Evolutionary conservation across 2,797 vertebrate genomes (phyloP).

Genomic region (Premnoplex brunnescens): DNA sequence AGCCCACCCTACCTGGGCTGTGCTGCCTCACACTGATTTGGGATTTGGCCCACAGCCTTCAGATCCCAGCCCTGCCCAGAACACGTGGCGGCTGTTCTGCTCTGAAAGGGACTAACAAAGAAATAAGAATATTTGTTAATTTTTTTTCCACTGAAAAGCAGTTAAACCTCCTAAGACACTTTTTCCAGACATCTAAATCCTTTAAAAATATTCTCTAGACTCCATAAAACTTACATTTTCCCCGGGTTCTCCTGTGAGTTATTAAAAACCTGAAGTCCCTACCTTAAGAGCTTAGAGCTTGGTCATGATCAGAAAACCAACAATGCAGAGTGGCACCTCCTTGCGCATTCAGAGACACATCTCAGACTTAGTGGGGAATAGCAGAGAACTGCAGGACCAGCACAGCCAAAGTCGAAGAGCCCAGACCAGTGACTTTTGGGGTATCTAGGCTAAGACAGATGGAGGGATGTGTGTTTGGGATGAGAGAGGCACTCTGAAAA

Average conservation of each 20-base stretch:
- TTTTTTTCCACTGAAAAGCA: slow-evolving; percentile 50
- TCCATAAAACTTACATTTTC: slow-evolving; percentile 66
- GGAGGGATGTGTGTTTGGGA: not conserved
- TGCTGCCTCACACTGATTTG: not conserved
- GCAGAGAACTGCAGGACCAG: not conserved
- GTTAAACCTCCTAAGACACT: slow-evolving; percentile 61
- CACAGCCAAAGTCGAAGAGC: not conserved
- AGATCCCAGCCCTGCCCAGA: not conserved
- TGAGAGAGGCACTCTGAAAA: not conserved
- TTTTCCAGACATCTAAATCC: slow-evolving; percentile 69
- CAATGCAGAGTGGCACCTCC: not conserved
- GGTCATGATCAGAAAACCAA: slow-evolving; percentile 58
- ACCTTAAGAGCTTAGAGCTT: slow-evolving; percentile 49
- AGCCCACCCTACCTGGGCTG: not conserved
- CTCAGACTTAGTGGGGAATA: not conserved
- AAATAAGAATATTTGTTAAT: slow-evolving; percentile 55
- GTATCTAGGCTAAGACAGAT: not conserved
- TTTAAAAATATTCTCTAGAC: slow-evolving; percentile 70
- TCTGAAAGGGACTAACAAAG: slow-evolving; percentile 40
- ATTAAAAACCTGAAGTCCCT: slow-evolving; percentile 58
- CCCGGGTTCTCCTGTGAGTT: slow-evolving; percentile 41
- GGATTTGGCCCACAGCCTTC: not conserved
- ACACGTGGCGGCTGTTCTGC: not conserved
- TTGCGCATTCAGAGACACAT: not conserved
- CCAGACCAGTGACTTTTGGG: not conserved